Evolutionary conservation across 1,140 invertebrate genomes (phyloP), one percentile per base, ranked within the genome.

Genomic region (Atta cephalotes): DNA sequence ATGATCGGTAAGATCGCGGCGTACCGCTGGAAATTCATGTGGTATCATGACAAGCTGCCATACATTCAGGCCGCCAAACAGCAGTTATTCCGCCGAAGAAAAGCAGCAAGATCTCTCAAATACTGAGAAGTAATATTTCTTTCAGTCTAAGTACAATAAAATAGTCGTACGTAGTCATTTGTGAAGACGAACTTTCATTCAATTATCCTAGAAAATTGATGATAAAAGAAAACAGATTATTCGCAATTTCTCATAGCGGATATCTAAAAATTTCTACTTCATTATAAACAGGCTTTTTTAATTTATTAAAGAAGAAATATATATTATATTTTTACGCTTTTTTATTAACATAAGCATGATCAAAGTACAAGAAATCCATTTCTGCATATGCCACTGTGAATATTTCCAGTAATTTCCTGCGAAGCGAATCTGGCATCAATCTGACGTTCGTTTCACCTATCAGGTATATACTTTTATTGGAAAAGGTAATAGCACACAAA

Each of bases 1-100:
- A 76, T 87, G 66, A 92, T 92, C 63, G 91, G 86, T 39, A 88
- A 87, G 60, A 92, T 92, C 86, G 91, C 91, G 28, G 90, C 87
- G 0, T 70, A 85, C 25, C 86, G 77, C 70, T 91, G 92, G 90
- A 76, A 93, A 81, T 89, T 86, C 49, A 89, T 89, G 87, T 84
- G 87, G 63, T 65, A 85, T 56, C 39, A 31, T 9, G 71, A 71
- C 66, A 89, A 91, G 87, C 77, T 66, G 31, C 65, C 14, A 3
- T 92, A 91, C 76, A 86, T 91, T 39, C 66, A 65, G n/a, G 68
- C 85, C 25, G 89, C 90, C 51, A 86, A 68, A 35, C 70, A 51
- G 66, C 88, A 76, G 78, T 89, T 86, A 78, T 70, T 45, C 51
- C 78, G 62, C 10, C 51, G 49, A 3, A 60, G n/a, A 58, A 82